Evolutionary conservation across 1,140 invertebrate genomes (phyloP).

Genomic region (Andrena cerasifolii): DNA sequence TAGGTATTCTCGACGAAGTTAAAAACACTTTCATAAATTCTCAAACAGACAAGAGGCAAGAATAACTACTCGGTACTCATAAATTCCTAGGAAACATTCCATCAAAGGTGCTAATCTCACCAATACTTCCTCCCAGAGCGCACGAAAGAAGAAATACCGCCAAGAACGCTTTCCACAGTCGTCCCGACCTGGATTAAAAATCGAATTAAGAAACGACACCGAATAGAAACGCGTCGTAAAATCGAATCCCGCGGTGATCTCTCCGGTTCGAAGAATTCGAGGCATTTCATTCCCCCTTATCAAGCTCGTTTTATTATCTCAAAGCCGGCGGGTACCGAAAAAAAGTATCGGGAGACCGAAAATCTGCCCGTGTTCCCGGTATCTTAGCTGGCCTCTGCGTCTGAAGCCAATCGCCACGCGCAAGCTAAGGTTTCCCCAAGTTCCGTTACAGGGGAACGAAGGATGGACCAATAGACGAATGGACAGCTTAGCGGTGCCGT

Average conservation of each 20-base stretch:
- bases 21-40: too few relatives aligned
- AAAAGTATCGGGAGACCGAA: slow-evolving; percentile 31
- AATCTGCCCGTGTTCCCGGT: slow-evolving; percentile 33
- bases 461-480: slow-evolving; percentile 67
- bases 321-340: neutral
- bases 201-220: neutral
- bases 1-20: too few relatives aligned
- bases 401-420: slow-evolving; percentile 22
- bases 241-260: neutral
- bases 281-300: slow-evolving; percentile 29
- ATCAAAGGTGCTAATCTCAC: too few relatives aligned
- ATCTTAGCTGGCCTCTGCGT: neutral
- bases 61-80: too few relatives aligned
- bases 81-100: too few relatives aligned
- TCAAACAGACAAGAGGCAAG: too few relatives aligned
- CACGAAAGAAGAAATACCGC: neutral
- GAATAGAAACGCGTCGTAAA: slow-evolving; percentile 29
- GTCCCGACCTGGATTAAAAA: neutral
- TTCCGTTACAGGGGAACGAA: slow-evolving; percentile 51
- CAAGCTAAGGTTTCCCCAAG: slow-evolving; percentile 37
- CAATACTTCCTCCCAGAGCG: neutral
- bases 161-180: neutral
- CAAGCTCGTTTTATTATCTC: slow-evolving; percentile 30
- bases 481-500: slow-evolving; percentile 69
- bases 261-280: slow-evolving; percentile 9